Conservation (phyloP, 2,113 vertebrate species). For the Aleadryas rufinucha region DNA sequence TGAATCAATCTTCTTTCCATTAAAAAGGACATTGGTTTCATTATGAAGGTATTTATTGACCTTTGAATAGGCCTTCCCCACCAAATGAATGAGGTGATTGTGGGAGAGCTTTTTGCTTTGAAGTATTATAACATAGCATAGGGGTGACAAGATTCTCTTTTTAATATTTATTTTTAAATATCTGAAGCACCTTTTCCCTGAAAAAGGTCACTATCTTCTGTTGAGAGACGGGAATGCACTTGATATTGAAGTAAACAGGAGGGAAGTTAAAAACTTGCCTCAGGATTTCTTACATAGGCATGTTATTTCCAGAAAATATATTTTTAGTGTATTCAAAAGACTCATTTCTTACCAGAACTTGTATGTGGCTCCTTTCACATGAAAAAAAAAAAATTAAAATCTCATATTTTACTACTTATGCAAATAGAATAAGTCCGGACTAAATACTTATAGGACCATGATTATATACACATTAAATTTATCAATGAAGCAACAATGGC, state of each 20-base stretch:
- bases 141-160: background rate
- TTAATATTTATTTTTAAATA: background rate
- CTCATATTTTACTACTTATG: background rate
- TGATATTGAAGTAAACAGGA: background rate
- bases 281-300: background rate
- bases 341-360: background rate
- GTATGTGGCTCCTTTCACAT: background rate
- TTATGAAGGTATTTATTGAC: background rate
- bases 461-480: background rate
- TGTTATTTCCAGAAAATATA: background rate
- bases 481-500: background rate
- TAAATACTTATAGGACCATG: background rate
- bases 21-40: background rate
- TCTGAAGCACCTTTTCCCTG: background rate
- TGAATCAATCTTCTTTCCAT: constrained; percentile 2
- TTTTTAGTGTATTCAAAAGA: background rate
- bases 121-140: background rate
- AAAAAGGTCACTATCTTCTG: background rate
- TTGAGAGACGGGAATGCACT: background rate
- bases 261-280: background rate
- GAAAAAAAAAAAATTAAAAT: background rate
- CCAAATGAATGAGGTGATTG: background rate
- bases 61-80: background rate
- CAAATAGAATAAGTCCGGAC: background rate
- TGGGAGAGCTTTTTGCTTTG: background rate